Base-by-base conservation (phyloP, 2,888 invertebrate genomes). In the Chrysodeixis includens region DNA sequence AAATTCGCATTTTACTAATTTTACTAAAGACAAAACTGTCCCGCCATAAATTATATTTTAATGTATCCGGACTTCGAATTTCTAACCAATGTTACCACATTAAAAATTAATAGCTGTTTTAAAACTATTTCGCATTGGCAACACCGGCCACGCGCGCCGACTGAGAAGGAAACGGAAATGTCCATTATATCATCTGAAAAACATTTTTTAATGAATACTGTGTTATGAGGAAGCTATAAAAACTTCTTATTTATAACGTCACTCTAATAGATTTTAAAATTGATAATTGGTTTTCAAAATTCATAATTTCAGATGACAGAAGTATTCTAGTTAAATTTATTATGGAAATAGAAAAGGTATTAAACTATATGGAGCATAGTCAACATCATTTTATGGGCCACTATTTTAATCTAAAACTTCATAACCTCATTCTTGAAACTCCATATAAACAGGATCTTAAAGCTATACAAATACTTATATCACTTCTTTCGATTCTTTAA, bases 71-170 rank as follows among this genome's bases (percentile, higher is more conserved):
- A 89, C 90, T 85, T 86, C 83, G 84, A 84, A 90, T 89, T 88
- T 86, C 91, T 87, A 87, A 89, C 88, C 90, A 83, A 89, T 92
- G 92, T 91, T 91, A 88, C 90, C 88, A 89, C 90, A 90, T 93
- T 90, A 92, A 93, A 92, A 93, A 93, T 92, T 92, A 91, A 93
- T 92, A 89, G 90, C 84, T 75, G 87, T 88, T 92, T 92, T 91
- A 89, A 91, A 92, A 92, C 91, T 92, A 93, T 94, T 95, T 94
- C 85, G 94, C 93, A 93, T 84, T 92, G 90, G 90, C 90, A 91
- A 89, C 90, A 87, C 88, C 83, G 74, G 80, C 72, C 81, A 70
- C 78, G 81, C 82, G 73, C 81, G 81, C 65, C 81, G 87, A 88
- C 82, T 67, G 89, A 88, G 83, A 85, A 87, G 94, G 93, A 93